Base-by-base conservation (phyloP, 2,797 vertebrate genomes). In the Salarias fasciatus region DNA sequence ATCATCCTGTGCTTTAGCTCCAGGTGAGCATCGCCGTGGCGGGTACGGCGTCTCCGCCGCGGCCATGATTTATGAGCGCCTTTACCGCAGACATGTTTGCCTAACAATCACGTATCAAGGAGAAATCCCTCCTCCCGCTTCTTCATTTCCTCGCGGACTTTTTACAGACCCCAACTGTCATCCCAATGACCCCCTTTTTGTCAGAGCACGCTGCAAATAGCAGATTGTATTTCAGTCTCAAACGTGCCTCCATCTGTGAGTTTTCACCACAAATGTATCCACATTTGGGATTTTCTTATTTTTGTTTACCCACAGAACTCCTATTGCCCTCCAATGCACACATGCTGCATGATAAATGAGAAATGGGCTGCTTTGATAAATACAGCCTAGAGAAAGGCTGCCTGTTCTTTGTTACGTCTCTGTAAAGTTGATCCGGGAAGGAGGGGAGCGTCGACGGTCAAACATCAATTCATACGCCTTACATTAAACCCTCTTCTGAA, bases 61-160 rank as follows among this genome's bases (percentile, higher is more conserved):
- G 37, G 37, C 15, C 4, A 11, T 80, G 82, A 88, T 87, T 84
- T 82, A 87, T 79, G 77, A 77, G 44, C 2, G 13, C 58, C 64
- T 79, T 83, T 72, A 82, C 62, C 55, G 69, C 72, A 83, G 75
- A 69, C 75, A 61, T 79, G 79, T 82, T 86, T 72, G 63, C 36
- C 57, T 57, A 80, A 77, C 60, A 78, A 65, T 80, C 63, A 75
- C 66, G 74, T 77, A 75, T 84, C 82, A 80, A 62, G 64, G 54
- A 74, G 53, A 81, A 72, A 53, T 65, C 63, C 60, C 66, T 69
- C 65, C 38, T 67, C 63, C 41, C 53, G 15, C 50, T 52, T 69
- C 61, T 72, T 68, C 46, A 74, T 86, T 83, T 83, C 83, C 77
- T 79, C 35, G 30, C 47, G 40, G 82, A 67, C 62, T 52, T 72